Evolutionary conservation across 1,140 invertebrate species (phyloP).

Genomic region (Nixonia krombeini): DNA sequence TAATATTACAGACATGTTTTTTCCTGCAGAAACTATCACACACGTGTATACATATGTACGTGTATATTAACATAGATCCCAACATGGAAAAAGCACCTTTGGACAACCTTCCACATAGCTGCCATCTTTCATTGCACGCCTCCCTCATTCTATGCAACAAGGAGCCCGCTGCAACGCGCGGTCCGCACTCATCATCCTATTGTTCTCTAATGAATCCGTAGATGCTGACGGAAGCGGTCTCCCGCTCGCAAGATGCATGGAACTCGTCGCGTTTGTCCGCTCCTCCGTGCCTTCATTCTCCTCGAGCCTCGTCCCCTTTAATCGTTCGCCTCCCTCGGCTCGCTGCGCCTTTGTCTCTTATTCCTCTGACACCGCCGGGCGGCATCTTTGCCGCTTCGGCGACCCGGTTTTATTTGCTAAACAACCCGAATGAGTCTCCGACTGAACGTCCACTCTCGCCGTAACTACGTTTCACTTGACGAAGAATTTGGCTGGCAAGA

Average conservation of each 20-base stretch:
- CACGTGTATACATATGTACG: too few relatives aligned
- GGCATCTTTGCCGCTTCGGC: slow-evolving; percentile 22
- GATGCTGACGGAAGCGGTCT: slow-evolving; percentile 65
- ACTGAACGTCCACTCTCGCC: neutral
- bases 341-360: slow-evolving; percentile 22
- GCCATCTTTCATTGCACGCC: slow-evolving; percentile 22
- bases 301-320: slow-evolving; percentile 23
- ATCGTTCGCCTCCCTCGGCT: slow-evolving; percentile 17
- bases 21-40: too few relatives aligned
- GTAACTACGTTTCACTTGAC: too few relatives aligned
- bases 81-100: slow-evolving; percentile 20
- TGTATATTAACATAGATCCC: slow-evolving; percentile 18
- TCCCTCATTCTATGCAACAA: slow-evolving; percentile 33
- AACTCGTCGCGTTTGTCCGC: slow-evolving; percentile 52
- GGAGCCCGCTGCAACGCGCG: slow-evolving; percentile 28
- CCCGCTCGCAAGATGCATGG: slow-evolving; percentile 55
- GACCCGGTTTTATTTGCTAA: neutral
- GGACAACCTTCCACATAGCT: slow-evolving; percentile 2
- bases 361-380: slow-evolving; percentile 19
- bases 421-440: slow-evolving; percentile 1
- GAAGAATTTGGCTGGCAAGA: neutral
- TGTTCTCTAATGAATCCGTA: slow-evolving; percentile 71
- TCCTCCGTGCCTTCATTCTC: slow-evolving; percentile 29
- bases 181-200: slow-evolving; percentile 65
- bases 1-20: too few relatives aligned